Conservation (phyloP, 2,797 vertebrate genomes). For the Lates japonicus region DNA sequence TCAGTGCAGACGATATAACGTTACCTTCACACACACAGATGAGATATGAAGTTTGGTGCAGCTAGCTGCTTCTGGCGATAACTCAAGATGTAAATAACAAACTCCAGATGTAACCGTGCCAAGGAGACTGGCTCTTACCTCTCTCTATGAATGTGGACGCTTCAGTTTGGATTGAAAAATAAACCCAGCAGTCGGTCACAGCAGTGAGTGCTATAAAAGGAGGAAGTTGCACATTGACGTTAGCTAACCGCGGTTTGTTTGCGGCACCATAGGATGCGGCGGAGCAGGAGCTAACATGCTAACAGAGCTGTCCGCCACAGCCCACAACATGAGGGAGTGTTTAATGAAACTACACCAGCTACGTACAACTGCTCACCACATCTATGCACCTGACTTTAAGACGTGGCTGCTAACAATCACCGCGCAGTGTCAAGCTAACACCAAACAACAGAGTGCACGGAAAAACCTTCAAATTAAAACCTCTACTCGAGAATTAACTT, state of each 20-base stretch:
- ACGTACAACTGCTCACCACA: rapidly evolving
- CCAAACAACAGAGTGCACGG: rapidly evolving
- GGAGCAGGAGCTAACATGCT: background rate
- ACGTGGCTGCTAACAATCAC: slow-evolving; percentile 41
- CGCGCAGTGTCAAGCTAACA: background rate
- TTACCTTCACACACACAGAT: background rate
- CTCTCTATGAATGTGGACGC: background rate
- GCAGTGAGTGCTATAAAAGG: background rate
- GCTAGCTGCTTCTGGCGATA: background rate
- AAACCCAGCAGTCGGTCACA: background rate
- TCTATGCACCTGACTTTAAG: slow-evolving; percentile 9
- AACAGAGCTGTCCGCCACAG: background rate
- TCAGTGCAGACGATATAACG: background rate
- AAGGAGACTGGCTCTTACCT: slow-evolving; percentile 29
- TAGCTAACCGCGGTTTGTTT: slow-evolving; percentile 38
- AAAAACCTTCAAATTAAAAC: slow-evolving; percentile 39
- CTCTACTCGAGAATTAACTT: too few relatives aligned
- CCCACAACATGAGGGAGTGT: background rate
- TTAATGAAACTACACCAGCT: too few relatives aligned
- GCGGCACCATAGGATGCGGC: background rate
- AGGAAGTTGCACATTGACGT: slow-evolving; percentile 54
- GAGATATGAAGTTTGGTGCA: background rate
- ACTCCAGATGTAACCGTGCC: background rate
- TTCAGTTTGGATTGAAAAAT: background rate
- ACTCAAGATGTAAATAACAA: background rate